Percentiles rank a stretch among this genome's conserved stretches.
These are phyloP conservation scores for Gnatocerus cornutus DNA, from an alignment of 2,888 invertebrate genomes.

Conservation along the genomic window DNA sequence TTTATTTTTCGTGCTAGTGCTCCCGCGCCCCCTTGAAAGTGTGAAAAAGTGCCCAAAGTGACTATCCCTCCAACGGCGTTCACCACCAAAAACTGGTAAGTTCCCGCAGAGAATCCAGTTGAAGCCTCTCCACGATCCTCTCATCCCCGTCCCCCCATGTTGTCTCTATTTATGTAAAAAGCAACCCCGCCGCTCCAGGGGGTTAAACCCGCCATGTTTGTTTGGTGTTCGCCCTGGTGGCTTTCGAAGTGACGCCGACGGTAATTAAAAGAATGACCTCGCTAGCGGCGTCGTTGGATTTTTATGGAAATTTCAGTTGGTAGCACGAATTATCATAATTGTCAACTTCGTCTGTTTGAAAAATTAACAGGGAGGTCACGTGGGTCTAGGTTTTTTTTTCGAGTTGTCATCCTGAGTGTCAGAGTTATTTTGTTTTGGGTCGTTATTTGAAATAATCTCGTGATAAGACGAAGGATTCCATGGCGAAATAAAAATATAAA, in stretches of 20 bases:
- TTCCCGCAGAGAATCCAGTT: neutral
- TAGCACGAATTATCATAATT: neutral
- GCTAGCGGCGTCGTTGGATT: slow-evolving; percentile 20
- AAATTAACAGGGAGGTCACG: neutral
- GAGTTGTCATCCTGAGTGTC: neutral
- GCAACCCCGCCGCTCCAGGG: slow-evolving; percentile 30
- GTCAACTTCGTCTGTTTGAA: neutral
- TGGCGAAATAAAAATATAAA: neutral
- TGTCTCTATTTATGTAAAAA: neutral
- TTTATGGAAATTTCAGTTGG: slow-evolving; percentile 17
- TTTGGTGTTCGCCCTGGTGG: slow-evolving; percentile 28
- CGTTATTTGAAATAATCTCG: slow-evolving; percentile 2
- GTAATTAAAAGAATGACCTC: slow-evolving; percentile 33
- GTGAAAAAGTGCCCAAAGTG: neutral
- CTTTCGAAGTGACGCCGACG: slow-evolving; percentile 14
- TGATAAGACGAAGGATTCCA: neutral
- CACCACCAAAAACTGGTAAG: slow-evolving; percentile 7
- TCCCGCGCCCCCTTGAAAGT: neutral
- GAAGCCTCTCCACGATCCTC: neutral
- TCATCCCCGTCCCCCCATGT: neutral
- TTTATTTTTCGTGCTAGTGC: slow-evolving; percentile 22
- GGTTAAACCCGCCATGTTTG: slow-evolving; percentile 50
- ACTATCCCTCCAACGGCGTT: neutral
- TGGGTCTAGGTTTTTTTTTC: neutral
- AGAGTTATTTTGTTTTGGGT: neutral